Evolutionary conservation across 2,797 vertebrate species (phyloP).

Genomic region (Artibeus jamaicensis): DNA sequence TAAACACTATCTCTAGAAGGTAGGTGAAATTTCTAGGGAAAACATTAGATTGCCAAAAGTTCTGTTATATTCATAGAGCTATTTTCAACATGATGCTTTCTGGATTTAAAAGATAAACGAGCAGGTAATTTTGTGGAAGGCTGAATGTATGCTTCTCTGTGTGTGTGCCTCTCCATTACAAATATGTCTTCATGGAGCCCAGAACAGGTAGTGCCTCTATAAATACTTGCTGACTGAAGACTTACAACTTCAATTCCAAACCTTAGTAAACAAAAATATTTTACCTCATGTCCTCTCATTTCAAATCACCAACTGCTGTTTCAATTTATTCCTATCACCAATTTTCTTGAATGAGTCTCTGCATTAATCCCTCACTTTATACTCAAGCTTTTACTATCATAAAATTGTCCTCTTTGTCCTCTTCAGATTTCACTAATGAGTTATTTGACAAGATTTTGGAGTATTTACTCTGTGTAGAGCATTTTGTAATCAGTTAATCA

Average conservation of each 20-base stretch:
- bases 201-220: background rate
- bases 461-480: background rate
- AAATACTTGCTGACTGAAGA: background rate
- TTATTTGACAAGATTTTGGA: background rate
- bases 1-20: background rate
- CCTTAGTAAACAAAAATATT: background rate
- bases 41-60: background rate
- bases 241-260: background rate
- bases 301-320: background rate
- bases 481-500: background rate
- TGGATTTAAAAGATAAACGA: slow-evolving; percentile 17
- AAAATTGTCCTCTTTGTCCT: background rate
- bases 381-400: background rate
- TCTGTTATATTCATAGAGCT: background rate
- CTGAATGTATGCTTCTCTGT: background rate
- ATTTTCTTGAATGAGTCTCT: background rate
- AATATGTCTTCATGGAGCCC: background rate
- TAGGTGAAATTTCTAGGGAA: slow-evolving; percentile 19
- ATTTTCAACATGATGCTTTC: background rate
- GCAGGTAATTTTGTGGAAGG: background rate
- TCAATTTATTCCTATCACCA: background rate
- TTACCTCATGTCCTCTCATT: background rate
- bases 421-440: background rate
- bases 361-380: background rate
- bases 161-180: background rate